A percentile compares a stretch with the other conserved stretches of the same genome.
Conservation (phyloP, 2,797 vertebrate species). For the Enteromius argenteus region DNA sequence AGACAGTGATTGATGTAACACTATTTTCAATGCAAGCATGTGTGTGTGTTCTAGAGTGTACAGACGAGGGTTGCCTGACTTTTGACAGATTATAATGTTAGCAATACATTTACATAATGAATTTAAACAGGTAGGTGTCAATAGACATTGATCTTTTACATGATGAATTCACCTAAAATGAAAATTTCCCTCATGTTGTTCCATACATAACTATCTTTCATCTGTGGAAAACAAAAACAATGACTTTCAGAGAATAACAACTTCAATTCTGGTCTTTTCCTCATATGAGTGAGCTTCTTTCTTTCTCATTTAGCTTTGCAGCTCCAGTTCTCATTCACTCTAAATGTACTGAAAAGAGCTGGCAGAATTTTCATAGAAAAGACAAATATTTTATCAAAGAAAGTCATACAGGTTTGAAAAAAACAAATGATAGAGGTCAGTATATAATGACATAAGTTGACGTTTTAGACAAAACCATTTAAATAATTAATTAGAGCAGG, state of each 20-base stretch:
- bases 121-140: slow-evolving; percentile 4
- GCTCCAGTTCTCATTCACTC: not conserved
- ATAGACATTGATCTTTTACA: not conserved
- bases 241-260: not conserved
- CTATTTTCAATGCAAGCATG: not conserved
- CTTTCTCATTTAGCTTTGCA: not conserved
- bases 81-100: slow-evolving; percentile 6
- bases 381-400: not conserved
- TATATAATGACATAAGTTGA: not conserved
- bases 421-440: not conserved
- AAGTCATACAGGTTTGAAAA: not conserved
- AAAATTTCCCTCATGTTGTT: not conserved
- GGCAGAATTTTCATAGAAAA: not conserved
- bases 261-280: not conserved
- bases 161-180: not conserved
- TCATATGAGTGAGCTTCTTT: not conserved
- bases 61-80: not conserved
- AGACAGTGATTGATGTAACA: slow-evolving; percentile 41
- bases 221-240: slow-evolving; percentile 4
- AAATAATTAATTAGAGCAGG: not conserved
- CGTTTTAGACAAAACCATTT: not conserved
- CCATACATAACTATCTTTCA: not conserved
- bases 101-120: slow-evolving; percentile 39
- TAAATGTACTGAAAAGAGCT: not conserved
- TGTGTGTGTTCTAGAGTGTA: not conserved